Evolutionary conservation across 2,888 invertebrate genomes (phyloP), one percentile per base, ranked within the genome.

Genomic region (Biston betularia): DNA sequence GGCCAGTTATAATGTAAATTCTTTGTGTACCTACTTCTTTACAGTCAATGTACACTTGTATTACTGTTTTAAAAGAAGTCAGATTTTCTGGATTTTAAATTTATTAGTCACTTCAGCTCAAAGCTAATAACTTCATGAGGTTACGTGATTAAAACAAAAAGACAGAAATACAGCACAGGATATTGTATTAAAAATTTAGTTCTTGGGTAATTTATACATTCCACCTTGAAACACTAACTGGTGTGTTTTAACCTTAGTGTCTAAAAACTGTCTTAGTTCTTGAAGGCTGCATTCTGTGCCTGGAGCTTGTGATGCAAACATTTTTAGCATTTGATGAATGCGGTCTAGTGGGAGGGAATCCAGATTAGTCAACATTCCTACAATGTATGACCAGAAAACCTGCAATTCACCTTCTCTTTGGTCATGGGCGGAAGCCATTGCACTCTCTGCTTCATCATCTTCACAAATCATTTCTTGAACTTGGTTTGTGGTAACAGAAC

Each of bases 351-450:
- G 97, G 83, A 99, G 94, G 0, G 97, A 97, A 80, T 98, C 98
- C 72, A 99, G 93, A 93, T 99, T 99, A 11, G 98, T 98, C 65
- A 99, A 90, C 99, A 99, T 99, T 15, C 98, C 99, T 53, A 98
- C 97, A 78, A 99, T 98, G 82, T 99, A 99, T 0, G 98, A 98
- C 99, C 99, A 99, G 88, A 98, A 98, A 56, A 96, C 96, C 94
- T 98, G 98, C 65, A 98, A 92, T 86, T 99, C 98, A 77, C 98
- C 98, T 89, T 98, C 98, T 66, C 98, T 94, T 86, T 98, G 98
- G 84, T 98, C 98, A 85, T 98, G 97, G 0, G 98, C 97, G 24
- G 98, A 98, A 1, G 98, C 98, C 97, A 98, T 98, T 0, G 97
- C 98, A 84, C 98, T 98, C 89, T 98, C 98, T 0, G 96, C 94